phyloP scores from a whole-genome alignment of 2,888 invertebrate species.

The Calephelis perditalis region DNA sequence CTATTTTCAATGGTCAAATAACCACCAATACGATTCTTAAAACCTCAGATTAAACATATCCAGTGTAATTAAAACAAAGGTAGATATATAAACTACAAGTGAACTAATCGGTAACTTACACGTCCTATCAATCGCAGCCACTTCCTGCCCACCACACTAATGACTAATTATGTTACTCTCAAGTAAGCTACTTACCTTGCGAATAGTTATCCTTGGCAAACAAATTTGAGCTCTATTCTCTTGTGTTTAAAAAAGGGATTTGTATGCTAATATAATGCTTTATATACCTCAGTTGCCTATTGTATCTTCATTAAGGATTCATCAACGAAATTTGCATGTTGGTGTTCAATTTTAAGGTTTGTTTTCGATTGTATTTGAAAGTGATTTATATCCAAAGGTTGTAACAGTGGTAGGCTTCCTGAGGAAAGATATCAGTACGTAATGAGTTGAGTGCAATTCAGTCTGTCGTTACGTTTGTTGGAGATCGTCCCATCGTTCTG shows the following conservation, averaged over 20 bases:
- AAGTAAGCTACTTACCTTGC: constrained; percentile 27
- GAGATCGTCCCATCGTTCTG: constrained; percentile 37
- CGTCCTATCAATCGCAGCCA: constrained; percentile 60
- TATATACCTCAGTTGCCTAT: constrained; percentile 40
- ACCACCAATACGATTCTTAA: too few species aligned
- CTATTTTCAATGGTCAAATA: too few species aligned
- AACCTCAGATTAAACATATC: too few species aligned
- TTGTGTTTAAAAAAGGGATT: constrained; percentile 27
- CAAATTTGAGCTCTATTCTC: constrained; percentile 38
- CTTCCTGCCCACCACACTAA: constrained; percentile 67
- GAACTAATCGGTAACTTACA: constrained; percentile 46
- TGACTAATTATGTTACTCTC: constrained; percentile 65
- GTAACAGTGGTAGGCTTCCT: constrained; percentile 47
- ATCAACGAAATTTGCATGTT: constrained; percentile 37
- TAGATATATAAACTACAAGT: constrained; percentile 20
- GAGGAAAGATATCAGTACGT: constrained; percentile 66
- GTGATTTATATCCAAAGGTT: constrained; percentile 40
- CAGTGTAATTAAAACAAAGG: too few species aligned
- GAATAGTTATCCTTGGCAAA: constrained; percentile 37
- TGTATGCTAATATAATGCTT: constrained; percentile 45
- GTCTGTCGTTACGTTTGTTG: constrained; percentile 66
- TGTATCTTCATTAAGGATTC: constrained; percentile 68
- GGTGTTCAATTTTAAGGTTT: constrained; percentile 17
- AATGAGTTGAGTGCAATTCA: constrained; percentile 72
- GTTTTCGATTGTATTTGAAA: constrained; percentile 29